phyloP scores from a whole-genome alignment of 2,113 vertebrate species.

The Piprites chloris region DNA sequence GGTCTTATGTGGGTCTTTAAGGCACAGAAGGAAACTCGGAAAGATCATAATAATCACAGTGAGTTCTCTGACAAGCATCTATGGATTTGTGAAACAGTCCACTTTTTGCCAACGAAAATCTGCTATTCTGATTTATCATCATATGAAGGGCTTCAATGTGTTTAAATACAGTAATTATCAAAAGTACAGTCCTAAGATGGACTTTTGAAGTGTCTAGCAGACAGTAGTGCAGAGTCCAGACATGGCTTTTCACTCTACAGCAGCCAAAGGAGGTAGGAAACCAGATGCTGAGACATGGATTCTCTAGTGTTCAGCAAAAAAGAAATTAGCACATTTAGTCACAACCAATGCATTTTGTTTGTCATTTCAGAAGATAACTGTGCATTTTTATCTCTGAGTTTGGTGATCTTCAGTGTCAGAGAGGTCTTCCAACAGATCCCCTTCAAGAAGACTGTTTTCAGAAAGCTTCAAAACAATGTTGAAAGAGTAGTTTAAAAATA shows the following conservation, averaged over 20 bases:
- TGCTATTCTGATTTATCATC: background rate
- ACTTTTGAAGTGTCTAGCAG: background rate
- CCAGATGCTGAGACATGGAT: background rate
- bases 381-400: background rate
- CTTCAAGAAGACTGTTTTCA: background rate
- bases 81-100: background rate
- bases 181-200: background rate
- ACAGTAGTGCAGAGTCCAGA: background rate
- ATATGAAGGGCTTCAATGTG: background rate
- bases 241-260: background rate
- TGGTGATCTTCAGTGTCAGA: background rate
- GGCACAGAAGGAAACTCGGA: background rate
- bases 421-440: background rate
- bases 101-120: background rate
- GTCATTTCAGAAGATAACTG: background rate
- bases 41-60: background rate
- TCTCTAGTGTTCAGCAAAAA: background rate
- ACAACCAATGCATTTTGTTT: background rate
- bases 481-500: background rate
- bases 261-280: background rate
- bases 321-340: background rate
- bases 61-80: background rate
- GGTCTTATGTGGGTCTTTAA: background rate
- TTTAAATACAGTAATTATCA: background rate
- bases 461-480: background rate